A percentile compares a stretch with the other conserved stretches of the same genome.
Conservation (phyloP, 2,797 vertebrate species). For the Crax fasciolata region DNA sequence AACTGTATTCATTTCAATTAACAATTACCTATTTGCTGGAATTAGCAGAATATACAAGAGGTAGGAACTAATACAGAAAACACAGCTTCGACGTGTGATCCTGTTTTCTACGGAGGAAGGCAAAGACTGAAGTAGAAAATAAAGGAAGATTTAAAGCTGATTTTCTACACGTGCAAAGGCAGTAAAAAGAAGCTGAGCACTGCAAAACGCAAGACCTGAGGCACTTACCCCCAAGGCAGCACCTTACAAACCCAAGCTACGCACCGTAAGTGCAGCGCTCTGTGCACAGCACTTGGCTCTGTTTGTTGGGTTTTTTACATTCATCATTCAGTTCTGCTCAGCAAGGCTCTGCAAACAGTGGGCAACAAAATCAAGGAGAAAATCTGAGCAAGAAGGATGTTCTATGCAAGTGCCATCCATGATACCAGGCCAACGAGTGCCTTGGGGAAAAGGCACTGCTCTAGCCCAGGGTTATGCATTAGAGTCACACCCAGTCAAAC, state of each 20-base stretch:
- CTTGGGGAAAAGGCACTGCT: neutral
- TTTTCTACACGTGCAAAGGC: neutral
- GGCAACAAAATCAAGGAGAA: neutral
- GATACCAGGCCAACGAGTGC: neutral
- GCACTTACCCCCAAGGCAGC: neutral
- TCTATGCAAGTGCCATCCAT: neutral
- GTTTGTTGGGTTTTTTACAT: neutral
- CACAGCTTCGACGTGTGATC: neutral
- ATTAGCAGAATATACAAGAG: conserved; percentile 10
- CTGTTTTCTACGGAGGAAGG: neutral
- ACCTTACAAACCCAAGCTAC: neutral
- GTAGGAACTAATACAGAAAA: neutral
- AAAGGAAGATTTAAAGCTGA: neutral
- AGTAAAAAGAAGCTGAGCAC: neutral
- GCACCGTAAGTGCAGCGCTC: neutral
- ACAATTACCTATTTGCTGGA: conserved; percentile 56
- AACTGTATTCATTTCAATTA: conserved; percentile 53
- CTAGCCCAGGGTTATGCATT: neutral
- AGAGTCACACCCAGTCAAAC: neutral
- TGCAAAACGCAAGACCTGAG: neutral
- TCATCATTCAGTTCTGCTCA: neutral
- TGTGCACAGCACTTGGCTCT: neutral
- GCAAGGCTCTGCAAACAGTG: neutral
- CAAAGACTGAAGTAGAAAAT: neutral
- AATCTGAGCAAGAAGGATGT: neutral